Evolutionary conservation across 2,113 vertebrate genomes (phyloP), one percentile per base, ranked within the genome.

Genomic region (Stigmatopora nigra): DNA sequence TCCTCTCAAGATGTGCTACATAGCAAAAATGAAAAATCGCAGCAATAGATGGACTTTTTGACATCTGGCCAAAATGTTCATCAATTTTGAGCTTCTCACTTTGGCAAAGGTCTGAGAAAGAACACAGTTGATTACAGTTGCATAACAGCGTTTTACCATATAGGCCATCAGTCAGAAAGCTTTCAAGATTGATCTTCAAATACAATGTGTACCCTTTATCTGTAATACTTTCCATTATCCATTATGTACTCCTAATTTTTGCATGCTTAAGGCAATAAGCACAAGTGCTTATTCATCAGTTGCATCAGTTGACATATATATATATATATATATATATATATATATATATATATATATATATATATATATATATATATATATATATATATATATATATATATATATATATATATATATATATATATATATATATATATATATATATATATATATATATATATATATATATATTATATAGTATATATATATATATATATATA

Each of bases 61-160:
- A 52, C 68, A 36, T 69, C 44, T 56, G 52, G 57, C 59, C 64
- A 81, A 68, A 72, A 45, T 49, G 67, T 57, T 76, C 25, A 57
- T 77, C 67, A 73, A 72, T 17, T 78, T 61, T 9, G 45, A 74
- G 68, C 17, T 31, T 65, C 69, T 64, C 62, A 14, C 35, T 57
- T 69, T 73, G 63, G 73, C 52, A 8, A 14, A 70, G 68, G 48
- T 70, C 58, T 72, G 61, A 63, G 38, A 36, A 60, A 19, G 71
- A 71, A 69, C 61, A 60, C 63, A 76, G 62, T 48, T 15, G 13
- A 45, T 65, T 68, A 11, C 49, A 51, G 68, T 84, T 78, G 74
- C 4, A 44, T 74, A 82, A 80, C 45, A 20, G 17, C 61, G 56
- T 53, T 65, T 53, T 35, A 17, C 36, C 70, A 77, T 56, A 63